These are phyloP conservation scores for Psophia crepitans DNA, from an alignment of 2,113 vertebrate genomes.

Conservation along the genomic window DNA sequence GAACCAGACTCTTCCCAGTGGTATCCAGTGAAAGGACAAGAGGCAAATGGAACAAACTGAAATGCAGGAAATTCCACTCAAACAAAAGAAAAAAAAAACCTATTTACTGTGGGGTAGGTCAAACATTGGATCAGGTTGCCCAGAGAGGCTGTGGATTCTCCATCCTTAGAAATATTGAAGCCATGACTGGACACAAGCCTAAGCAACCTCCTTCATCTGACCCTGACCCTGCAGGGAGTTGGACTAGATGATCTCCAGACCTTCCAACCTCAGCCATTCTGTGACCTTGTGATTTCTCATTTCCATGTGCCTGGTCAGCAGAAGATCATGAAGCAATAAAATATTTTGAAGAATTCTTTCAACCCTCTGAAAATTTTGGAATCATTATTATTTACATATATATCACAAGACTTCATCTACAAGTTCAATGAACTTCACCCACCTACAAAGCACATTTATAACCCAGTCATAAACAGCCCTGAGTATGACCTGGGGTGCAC, in stretches of 20 bases:
- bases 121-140: neutral
- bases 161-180: neutral
- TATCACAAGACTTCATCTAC: neutral
- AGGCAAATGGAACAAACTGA: neutral
- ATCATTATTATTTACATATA: neutral
- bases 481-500: neutral
- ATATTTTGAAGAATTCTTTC: neutral
- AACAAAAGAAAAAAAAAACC: neutral
- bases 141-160: neutral
- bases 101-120: neutral
- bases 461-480: neutral
- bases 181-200: neutral
- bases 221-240: neutral
- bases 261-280: neutral
- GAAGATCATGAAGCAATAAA: neutral
- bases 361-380: neutral
- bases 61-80: neutral
- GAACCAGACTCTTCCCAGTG: neutral
- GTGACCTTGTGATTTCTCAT: neutral
- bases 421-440: neutral
- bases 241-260: neutral
- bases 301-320: neutral
- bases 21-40: neutral
- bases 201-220: neutral
- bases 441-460: neutral